Conservation (phyloP, 2,113 vertebrate genomes). For the Cavia porcellus region DNA sequence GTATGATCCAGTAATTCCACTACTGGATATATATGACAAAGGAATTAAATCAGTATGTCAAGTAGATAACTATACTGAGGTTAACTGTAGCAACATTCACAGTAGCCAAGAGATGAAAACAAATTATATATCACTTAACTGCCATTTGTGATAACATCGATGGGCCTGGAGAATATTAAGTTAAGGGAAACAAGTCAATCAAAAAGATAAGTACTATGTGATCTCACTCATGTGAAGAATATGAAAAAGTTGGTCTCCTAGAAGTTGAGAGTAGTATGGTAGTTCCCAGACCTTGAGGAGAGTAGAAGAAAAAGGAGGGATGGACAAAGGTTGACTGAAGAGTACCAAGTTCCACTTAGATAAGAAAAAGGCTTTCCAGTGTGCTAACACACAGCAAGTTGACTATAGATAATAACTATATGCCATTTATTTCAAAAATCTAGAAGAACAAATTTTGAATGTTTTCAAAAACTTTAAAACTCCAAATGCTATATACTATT, state of each 20-base stretch:
- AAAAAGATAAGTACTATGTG: background rate
- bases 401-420: background rate
- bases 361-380: background rate
- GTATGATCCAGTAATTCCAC: background rate
- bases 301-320: no score
- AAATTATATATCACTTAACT: background rate
- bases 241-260: background rate
- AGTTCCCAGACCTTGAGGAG: background rate
- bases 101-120: background rate
- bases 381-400: background rate
- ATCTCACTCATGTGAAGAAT: background rate
- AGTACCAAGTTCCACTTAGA: background rate
- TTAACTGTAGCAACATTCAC: background rate
- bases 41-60: background rate
- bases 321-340: background rate
- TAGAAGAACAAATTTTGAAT: background rate
- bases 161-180: background rate
- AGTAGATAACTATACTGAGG: background rate
- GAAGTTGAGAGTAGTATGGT: background rate
- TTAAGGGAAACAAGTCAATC: background rate
- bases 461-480: background rate
- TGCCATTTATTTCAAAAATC: background rate
- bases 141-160: background rate
- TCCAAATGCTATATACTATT: constrained; percentile 5
- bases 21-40: background rate